phyloP scores from a whole-genome alignment of 2,888 invertebrate genomes.

The Zygaena filipendulae region DNA sequence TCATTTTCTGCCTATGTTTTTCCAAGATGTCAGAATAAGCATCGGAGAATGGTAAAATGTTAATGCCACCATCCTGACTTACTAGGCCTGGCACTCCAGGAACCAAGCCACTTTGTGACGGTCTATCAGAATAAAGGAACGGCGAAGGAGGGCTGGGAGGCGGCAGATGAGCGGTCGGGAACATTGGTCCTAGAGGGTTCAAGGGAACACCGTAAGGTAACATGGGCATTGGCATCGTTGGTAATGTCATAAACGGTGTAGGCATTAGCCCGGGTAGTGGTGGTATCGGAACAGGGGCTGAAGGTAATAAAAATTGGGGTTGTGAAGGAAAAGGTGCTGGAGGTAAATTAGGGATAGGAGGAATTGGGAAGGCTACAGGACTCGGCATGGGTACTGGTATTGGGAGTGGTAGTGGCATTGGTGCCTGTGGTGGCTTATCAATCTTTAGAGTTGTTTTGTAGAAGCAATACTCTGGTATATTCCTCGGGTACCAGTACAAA shows the following conservation, averaged over 20 bases:
- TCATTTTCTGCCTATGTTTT: slow-evolving; percentile 36
- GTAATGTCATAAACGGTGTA: slow-evolving; percentile 4
- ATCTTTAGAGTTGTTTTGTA: slow-evolving; percentile 8
- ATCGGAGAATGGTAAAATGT: slow-evolving; percentile 51
- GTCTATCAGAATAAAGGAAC: slow-evolving; percentile 10
- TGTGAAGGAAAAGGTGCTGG: slow-evolving; percentile 2
- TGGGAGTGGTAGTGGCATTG: slow-evolving; percentile 10
- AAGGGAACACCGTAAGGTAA: slow-evolving; percentile 13
- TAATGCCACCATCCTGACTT: slow-evolving; percentile 40
- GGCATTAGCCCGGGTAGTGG: slow-evolving; percentile 8
- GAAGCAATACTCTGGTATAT: slow-evolving; percentile 25
- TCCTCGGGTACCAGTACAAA: slow-evolving; percentile 42
- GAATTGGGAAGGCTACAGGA: slow-evolving; percentile 8
- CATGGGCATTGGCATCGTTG: slow-evolving; percentile 11
- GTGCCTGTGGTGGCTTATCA: neutral
- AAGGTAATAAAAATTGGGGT: slow-evolving; percentile 5
- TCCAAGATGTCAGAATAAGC: slow-evolving; percentile 42
- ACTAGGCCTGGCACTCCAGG: slow-evolving; percentile 44
- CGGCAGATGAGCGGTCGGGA: slow-evolving; percentile 13
- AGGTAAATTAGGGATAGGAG: slow-evolving; percentile 3
- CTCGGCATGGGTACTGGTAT: slow-evolving; percentile 12
- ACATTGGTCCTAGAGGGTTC: slow-evolving; percentile 18
- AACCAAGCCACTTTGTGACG: slow-evolving; percentile 28
- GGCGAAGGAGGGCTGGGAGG: slow-evolving; percentile 14
- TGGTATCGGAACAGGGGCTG: slow-evolving; percentile 8